Evolutionary conservation across 2,888 invertebrate genomes (phyloP).

Genomic region (Dicyrtomina minuta): DNA sequence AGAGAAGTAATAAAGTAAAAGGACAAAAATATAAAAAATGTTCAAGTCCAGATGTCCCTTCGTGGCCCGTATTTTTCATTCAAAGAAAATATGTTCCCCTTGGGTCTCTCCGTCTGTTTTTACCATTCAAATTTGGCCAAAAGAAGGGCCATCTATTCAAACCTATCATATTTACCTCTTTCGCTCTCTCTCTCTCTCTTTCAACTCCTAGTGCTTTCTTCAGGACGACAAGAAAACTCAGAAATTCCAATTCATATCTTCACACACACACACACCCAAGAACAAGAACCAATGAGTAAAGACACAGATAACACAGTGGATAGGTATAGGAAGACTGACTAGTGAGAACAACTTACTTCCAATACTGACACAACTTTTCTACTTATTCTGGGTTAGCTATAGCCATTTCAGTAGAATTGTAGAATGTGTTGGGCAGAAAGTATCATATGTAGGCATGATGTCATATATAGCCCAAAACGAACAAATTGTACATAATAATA

Average conservation of each 20-base stretch:
- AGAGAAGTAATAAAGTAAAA: neutral
- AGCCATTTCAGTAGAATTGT: no score
- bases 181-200: conserved; percentile 7
- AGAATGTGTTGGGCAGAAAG: no score
- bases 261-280: neutral
- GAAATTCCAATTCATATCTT: neutral
- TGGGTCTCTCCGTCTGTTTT: conserved; percentile 47
- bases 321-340: no score
- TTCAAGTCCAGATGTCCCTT: conserved; percentile 46
- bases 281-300: no score
- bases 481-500: no score
- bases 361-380: neutral
- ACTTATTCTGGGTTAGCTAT: no score
- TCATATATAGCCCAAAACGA: no score
- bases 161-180: conserved; percentile 39
- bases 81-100: conserved; percentile 45
- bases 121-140: conserved; percentile 47
- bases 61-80: conserved; percentile 45
- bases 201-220: conserved; percentile 8
- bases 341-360: no score
- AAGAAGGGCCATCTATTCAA: conserved; percentile 39
- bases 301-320: no score
- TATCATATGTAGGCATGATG: no score
- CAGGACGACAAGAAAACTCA: no score
- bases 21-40: conserved; percentile 42